phyloP scores from a whole-genome alignment of 2,113 vertebrate species.

The Noctilio leporinus region DNA sequence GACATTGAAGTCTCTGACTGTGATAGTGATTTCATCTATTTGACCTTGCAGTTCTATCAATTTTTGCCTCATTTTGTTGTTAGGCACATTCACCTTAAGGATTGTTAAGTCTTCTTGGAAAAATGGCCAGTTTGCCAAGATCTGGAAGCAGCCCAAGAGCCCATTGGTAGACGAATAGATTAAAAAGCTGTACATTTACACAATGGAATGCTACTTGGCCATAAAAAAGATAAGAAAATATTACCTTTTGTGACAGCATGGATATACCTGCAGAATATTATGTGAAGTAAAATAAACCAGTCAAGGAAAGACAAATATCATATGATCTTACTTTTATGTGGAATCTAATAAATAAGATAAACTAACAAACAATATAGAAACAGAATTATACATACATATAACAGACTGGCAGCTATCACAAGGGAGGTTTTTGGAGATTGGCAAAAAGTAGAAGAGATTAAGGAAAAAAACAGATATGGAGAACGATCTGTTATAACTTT shows the following conservation, averaged over 20 bases:
- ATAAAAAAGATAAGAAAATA: not conserved
- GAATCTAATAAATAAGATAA: not conserved
- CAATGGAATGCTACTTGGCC: not conserved
- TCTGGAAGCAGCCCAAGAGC: not conserved
- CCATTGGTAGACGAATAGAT: no score
- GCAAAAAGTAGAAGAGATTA: not conserved
- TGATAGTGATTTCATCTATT: not conserved
- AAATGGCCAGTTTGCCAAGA: not conserved
- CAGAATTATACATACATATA: not conserved
- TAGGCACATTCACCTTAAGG: not conserved
- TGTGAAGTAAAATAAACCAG: not conserved
- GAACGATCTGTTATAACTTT: not conserved
- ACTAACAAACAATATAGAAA: not conserved
- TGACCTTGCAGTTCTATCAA: not conserved
- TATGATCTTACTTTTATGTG: not conserved
- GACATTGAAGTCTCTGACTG: not conserved
- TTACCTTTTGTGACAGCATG: not conserved
- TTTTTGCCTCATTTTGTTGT: not conserved
- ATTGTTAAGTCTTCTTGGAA: not conserved
- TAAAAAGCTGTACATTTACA: no score
- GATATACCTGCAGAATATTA: not conserved
- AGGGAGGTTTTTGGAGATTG: not conserved
- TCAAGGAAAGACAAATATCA: not conserved
- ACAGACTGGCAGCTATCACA: not conserved
- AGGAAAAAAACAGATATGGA: not conserved